Evolutionary conservation across 92 coral and sea anemone genomes (phyloP).

Genomic region (Epizoanthus fatuus): DNA sequence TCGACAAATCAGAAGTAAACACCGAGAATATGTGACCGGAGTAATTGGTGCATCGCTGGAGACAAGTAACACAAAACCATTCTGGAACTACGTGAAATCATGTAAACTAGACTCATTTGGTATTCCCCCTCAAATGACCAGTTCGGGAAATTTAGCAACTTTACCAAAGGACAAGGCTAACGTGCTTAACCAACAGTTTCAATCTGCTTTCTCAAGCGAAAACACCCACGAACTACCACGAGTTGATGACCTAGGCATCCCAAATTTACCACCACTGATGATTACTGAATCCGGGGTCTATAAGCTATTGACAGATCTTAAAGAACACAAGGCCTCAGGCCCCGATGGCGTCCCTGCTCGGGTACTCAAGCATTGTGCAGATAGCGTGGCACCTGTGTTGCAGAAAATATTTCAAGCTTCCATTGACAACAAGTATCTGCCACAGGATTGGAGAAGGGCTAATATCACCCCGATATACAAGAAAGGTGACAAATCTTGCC

Average conservation of each 20-base stretch:
- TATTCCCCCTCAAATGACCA: slow-evolving; percentile 14
- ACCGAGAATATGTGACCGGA: slow-evolving; percentile 4
- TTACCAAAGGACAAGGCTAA: too few relatives aligned
- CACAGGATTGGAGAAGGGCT: slow-evolving; percentile 29
- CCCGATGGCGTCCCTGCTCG: slow-evolving; percentile 37
- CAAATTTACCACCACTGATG: slow-evolving; percentile 31
- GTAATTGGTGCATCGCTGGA: slow-evolving; percentile 20
- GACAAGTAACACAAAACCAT: slow-evolving; percentile 14
- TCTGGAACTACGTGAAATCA: slow-evolving; percentile 16
- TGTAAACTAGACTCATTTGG: slow-evolving; percentile 20
- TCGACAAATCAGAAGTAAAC: slow-evolving; percentile 14
- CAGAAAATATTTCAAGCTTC: slow-evolving; percentile 44
- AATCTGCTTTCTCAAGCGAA: too few relatives aligned
- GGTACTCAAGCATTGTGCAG: slow-evolving; percentile 39
- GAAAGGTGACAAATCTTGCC: slow-evolving; percentile 16
- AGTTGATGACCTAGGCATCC: slow-evolving; percentile 25
- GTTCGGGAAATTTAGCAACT: too few relatives aligned
- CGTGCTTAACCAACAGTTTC: too few relatives aligned
- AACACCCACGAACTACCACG: slow-evolving; percentile 8
- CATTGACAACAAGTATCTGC: slow-evolving; percentile 23
- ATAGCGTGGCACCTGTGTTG: slow-evolving; percentile 30
- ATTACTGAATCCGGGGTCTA: slow-evolving; percentile 8
- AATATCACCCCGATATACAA: slow-evolving; percentile 22
- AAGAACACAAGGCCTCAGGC: slow-evolving; percentile 34
- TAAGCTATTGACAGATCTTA: slow-evolving; percentile 28